A percentile compares a stretch with the other conserved stretches of the same genome.
Conservation (phyloP, 2,888 invertebrate species). For the Malthinus seriepunctatus region DNA sequence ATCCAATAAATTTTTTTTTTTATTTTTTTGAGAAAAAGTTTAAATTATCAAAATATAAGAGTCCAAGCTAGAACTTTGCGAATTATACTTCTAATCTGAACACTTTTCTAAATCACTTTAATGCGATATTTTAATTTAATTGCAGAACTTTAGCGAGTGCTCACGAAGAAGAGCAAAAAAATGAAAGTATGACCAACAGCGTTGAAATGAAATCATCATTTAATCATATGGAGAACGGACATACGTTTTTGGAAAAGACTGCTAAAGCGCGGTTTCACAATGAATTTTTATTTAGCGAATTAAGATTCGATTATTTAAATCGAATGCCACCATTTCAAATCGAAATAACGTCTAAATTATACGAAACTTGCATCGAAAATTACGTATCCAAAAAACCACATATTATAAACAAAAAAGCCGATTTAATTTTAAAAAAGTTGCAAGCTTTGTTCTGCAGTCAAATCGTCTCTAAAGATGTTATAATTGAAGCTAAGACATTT, state of each 20-base stretch:
- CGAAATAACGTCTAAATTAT: conserved; percentile 48
- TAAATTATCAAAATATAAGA: no score
- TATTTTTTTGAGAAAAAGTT: no score
- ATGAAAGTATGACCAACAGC: background rate
- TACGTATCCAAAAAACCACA: conserved; percentile 15
- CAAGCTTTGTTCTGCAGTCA: conserved; percentile 64
- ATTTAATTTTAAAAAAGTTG: conserved; percentile 50
- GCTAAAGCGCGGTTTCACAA: conserved; percentile 19
- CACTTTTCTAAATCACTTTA: no score
- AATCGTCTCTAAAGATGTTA: conserved; percentile 58
- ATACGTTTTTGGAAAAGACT: background rate
- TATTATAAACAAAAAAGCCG: conserved; percentile 40
- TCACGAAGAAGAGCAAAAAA: conserved; percentile 4
- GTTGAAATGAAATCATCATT: conserved; percentile 7
- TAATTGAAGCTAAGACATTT: conserved; percentile 66
- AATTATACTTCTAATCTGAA: no score
- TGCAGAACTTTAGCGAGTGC: no score
- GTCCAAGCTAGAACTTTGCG: no score
- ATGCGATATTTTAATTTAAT: no score
- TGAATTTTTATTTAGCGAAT: conserved; percentile 54
- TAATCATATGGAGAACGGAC: background rate
- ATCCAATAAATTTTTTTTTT: no score
- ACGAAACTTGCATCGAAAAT: conserved; percentile 35
- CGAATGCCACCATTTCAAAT: conserved; percentile 57
- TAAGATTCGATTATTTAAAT: conserved; percentile 56